phyloP scores from a whole-genome alignment of 2,888 invertebrate species.

The Operophtera brumata region DNA sequence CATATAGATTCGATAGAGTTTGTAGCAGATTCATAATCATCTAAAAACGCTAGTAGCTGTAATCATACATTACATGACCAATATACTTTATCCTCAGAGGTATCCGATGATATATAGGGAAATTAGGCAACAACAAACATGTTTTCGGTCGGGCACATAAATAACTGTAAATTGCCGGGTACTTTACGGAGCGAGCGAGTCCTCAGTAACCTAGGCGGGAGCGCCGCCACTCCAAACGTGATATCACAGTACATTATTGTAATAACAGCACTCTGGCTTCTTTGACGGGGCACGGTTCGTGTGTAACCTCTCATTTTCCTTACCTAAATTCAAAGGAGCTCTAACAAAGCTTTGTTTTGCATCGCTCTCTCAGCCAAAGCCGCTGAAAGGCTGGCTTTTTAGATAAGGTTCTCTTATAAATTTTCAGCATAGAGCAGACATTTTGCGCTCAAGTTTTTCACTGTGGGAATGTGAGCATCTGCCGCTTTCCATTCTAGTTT shows the following conservation, averaged over 20 bases:
- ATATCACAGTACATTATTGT: conserved; percentile 74
- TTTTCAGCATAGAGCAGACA: conserved; percentile 67
- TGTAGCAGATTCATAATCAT: no score
- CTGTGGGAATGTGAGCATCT: conserved; percentile 68
- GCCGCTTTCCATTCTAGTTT: conserved; percentile 64
- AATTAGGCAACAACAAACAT: conserved; percentile 32
- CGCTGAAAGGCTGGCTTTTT: conserved; percentile 77
- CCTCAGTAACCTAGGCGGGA: conserved; percentile 42
- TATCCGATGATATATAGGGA: conserved; percentile 29
- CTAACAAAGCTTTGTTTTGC: conserved; percentile 80
- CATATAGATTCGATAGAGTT: no score
- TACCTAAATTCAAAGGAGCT: conserved; percentile 78
- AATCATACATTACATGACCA: conserved; percentile 20
- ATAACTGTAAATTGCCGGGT: conserved; percentile 34
- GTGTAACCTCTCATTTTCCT: conserved; percentile 79
- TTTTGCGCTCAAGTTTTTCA: conserved; percentile 69
- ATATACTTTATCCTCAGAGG: conserved; percentile 23
- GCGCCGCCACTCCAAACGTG: conserved; percentile 57
- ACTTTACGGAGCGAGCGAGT: conserved; percentile 18
- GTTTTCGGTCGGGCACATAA: conserved; percentile 28
- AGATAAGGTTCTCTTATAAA: conserved; percentile 77
- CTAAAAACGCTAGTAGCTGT: no score
- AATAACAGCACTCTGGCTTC: conserved; percentile 73
- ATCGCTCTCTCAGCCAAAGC: conserved; percentile 69
- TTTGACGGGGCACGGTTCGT: conserved; percentile 68